Conservation (phyloP, 2,888 invertebrate genomes). For the Lasioglossum villosulum region DNA sequence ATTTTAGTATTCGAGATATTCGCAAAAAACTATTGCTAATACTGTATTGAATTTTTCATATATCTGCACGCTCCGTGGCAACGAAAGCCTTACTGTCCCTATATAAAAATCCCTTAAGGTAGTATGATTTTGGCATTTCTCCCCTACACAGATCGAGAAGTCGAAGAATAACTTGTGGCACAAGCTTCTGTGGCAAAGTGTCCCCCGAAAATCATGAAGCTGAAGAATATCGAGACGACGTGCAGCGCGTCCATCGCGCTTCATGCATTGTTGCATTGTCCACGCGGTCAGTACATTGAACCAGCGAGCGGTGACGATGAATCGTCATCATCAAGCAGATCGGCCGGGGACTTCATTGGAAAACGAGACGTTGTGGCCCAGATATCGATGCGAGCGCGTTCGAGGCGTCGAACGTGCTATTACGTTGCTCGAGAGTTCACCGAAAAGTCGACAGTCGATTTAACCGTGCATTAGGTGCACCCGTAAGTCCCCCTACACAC, state of each 20-base stretch:
- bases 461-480: neutral
- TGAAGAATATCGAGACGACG: neutral
- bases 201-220: no score
- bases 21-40: no score
- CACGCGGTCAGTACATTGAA: conserved; percentile 71
- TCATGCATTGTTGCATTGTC: conserved; percentile 38
- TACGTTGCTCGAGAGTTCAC: neutral
- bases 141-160: no score
- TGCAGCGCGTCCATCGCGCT: conserved; percentile 5
- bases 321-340: conserved; percentile 71
- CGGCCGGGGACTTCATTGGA: conserved; percentile 71
- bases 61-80: no score
- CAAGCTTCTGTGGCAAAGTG: no score
- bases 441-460: conserved; percentile 3
- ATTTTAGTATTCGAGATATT: no score
- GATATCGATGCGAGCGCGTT: conserved; percentile 71
- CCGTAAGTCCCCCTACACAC: no score
- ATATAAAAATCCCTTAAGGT: no score
- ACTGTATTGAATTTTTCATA: no score
- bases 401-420: neutral
- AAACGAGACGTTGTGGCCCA: conserved; percentile 77
- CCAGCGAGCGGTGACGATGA: conserved; percentile 70
- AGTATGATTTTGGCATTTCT: no score
- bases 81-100: no score
- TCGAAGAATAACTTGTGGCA: no score